Base-by-base conservation (phyloP, 1,140 invertebrate species). In the Cydia fagiglandana region DNA sequence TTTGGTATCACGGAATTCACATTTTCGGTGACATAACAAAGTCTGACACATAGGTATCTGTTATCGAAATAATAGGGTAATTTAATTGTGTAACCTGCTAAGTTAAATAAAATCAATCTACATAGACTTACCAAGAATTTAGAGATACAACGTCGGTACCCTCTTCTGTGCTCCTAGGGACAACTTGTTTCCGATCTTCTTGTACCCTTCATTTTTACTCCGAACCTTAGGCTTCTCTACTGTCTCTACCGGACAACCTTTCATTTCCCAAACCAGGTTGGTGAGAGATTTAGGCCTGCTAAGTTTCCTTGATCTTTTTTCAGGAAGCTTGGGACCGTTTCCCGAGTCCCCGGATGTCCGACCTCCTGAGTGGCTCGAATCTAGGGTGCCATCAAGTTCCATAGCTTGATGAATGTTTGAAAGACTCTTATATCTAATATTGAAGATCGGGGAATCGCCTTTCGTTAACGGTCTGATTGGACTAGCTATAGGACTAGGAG, bases 281-380 rank as follows among this genome's bases (percentile, higher is more conserved):
- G 96, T 97, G 83, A 98, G 93, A 76, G 97, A 97, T 79, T 96
- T 95, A 12, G 97, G 97, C 88, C 96, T 94, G 75, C 96, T 96
- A 77, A 96, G 85, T 80, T 95, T 95, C 79, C 96, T 94, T 70
- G 96, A 96, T 88, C 96, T 94, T 86, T 97, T 97, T 84, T 97
- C 96, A 28, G 96, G 96, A 83, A 97, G 93, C 85, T 97, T 97
- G 4, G 95, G 95, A 9, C 95, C 96, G 24, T 95, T 95, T 0
- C 95, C 96, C 0, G 97, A 97, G 90, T 97, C 97, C 0, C 96
- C 96, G 20, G 97, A 97, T 4, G 96, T 96, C 56, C 96, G 94
- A 12, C 97, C 97, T 38, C 97, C 97, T 15, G 97, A 97, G 89
- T 97, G 96, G 89, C 96, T 97, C 20, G 97, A 98, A 86, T 98